A percentile compares a stretch with the other conserved stretches of the same genome.
Conservation (phyloP, 2,797 vertebrate genomes). For the Enoplosus armatus region DNA sequence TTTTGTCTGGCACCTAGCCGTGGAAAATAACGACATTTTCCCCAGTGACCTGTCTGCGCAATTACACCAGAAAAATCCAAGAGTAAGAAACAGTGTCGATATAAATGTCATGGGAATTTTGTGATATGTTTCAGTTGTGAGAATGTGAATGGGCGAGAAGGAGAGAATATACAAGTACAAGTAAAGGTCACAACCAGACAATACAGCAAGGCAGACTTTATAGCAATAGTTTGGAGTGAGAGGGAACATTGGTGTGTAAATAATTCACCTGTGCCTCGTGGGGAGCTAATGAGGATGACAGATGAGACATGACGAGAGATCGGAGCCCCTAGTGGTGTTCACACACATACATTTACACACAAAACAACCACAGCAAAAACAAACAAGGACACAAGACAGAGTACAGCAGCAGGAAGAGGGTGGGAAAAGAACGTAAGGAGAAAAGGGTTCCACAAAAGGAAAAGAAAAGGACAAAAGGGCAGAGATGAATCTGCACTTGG, state of each 20-base stretch:
- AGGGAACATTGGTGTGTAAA: constrained; percentile 46
- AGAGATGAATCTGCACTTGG: constrained; percentile 49
- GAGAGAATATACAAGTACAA: constrained; percentile 37
- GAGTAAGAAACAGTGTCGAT: constrained; percentile 43
- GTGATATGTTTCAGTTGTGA: constrained; percentile 22
- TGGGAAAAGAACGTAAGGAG: constrained; percentile 8
- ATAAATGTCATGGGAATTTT: constrained; percentile 62
- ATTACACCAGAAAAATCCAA: constrained; percentile 56
- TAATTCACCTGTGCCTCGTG: constrained; percentile 69
- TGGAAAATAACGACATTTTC: constrained; percentile 57
- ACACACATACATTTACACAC: constrained; percentile 23
- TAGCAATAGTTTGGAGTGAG: constrained; percentile 24
- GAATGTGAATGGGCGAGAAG: neutral
- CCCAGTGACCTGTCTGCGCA: constrained; percentile 52
- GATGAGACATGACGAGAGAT: constrained; percentile 68
- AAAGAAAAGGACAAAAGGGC: constrained; percentile 40
- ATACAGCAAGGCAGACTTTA: constrained; percentile 13
- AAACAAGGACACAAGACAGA: constrained; percentile 31
- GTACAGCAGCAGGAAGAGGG: constrained; percentile 1
- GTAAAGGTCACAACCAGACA: constrained; percentile 59
- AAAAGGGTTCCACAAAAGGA: constrained; percentile 17
- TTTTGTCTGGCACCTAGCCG: constrained; percentile 63
- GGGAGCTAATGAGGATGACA: constrained; percentile 75
- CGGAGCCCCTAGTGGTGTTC: constrained; percentile 39
- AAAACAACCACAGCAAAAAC: constrained; percentile 25